These are phyloP conservation scores for Sycobia sp. DNA, from an alignment of 1,140 invertebrate species.

Conservation along the genomic window DNA sequence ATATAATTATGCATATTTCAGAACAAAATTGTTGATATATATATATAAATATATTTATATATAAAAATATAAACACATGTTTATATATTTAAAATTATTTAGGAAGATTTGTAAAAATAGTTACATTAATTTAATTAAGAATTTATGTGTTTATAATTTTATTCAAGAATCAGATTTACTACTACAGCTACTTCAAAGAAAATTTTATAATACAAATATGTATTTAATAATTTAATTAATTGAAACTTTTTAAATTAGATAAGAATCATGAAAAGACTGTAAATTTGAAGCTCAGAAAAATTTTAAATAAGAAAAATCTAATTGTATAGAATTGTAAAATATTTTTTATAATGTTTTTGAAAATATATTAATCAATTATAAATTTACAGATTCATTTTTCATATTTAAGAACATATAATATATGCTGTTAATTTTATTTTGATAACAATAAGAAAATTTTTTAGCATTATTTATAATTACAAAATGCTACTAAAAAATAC, in stretches of 20 bases:
- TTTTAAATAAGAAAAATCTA: conserved; percentile 2
- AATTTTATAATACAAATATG: background rate
- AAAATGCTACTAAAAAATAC: no score
- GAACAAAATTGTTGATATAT: background rate
- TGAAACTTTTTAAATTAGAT: no score
- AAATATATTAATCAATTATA: conserved; percentile 3
- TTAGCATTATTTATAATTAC: background rate
- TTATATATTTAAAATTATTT: background rate
- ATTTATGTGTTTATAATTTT: background rate
- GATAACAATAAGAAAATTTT: background rate
- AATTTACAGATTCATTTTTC: background rate
- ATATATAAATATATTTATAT: no score
- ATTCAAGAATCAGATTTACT: background rate
- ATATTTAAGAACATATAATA: background rate
- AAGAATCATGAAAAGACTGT: conserved; percentile 34
- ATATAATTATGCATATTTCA: background rate
- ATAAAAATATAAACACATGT: no score
- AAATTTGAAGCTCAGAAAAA: conserved; percentile 16
- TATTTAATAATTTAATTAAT: background rate
- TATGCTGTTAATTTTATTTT: background rate
- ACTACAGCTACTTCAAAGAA: background rate
- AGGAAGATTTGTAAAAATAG: background rate
- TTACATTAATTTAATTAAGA: background rate
- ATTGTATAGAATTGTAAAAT: conserved; percentile 12
- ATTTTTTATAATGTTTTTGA: conserved; percentile 25